Base-by-base conservation (phyloP, 2,113 vertebrate genomes). In the Syrmaticus mikado region DNA sequence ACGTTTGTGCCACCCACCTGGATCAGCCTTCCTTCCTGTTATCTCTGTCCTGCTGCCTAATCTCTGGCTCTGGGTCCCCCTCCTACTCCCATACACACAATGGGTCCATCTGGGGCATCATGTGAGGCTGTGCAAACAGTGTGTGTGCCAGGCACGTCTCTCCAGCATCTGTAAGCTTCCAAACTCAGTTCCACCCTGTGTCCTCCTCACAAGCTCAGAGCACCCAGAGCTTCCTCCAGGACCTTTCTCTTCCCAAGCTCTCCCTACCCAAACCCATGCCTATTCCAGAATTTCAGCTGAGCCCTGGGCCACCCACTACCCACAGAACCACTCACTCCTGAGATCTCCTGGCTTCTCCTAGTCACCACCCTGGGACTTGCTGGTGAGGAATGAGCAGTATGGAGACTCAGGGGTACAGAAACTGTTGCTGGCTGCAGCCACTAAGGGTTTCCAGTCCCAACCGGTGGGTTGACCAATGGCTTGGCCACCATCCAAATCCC, bases 111-210 rank as follows among this genome's bases (percentile, higher is more conserved):
- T 91, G 8, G 2, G 64, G 75, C 72, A 73, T 68, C 90, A 94
- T 70, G 50, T 97, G 95, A 84, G 83, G 73, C 76, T 95, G 65
- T 94, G 92, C 94, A 97, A 96, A 97, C 93, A 97, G 62, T 13
- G n/a, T 0, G 3, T 3, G 0, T 32, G 0, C 64, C 82, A 75
- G 24, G 85, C 79, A 82, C 21, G 66, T 90, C 21, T 0, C 30
- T 90, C 60, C 28, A 1, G 34, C 79, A 68, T 55, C 7, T 1
- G 65, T 50, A 20, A 68, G 5, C 20, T 36, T 6, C 38, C 77
- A 61, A 45, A 5, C 4, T 30, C 73, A 67, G 43, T 48, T 91
- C 82, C 32, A 58, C 38, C 30, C 30, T n/a, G 17, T 1, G 2
- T 46, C 48, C 14, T 66, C 71, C n/a, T 66, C 60, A 43, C 13